These are phyloP conservation scores for Neria commutata DNA, from an alignment of 2,888 invertebrate species.

Conservation along the genomic window DNA sequence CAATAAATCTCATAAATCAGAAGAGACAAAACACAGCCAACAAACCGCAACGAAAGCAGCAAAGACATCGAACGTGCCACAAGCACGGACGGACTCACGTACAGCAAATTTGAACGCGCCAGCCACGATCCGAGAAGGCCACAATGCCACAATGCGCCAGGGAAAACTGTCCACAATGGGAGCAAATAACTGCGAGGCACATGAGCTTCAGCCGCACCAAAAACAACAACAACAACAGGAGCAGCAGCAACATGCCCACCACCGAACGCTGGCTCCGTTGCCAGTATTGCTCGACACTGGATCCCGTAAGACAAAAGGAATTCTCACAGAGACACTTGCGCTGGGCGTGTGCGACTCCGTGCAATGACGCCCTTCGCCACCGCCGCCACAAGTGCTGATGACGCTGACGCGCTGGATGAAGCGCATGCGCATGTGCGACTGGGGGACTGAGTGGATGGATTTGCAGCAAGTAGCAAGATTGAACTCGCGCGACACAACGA, in stretches of 20 bases:
- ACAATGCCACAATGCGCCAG: neutral
- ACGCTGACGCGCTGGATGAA: neutral
- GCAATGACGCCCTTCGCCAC: slow-evolving; percentile 1
- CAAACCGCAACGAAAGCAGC: slow-evolving; percentile 24
- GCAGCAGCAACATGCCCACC: neutral
- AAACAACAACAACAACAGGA: neutral
- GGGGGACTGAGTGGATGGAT: too few relatives aligned
- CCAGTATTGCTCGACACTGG: neutral
- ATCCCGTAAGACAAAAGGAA: slow-evolving; percentile 42
- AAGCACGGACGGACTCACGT: neutral
- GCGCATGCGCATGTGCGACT: neutral
- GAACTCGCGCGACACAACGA: too few relatives aligned
- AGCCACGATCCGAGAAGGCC: neutral
- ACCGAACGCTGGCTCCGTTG: neutral
- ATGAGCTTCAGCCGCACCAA: neutral
- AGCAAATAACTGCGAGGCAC: slow-evolving; percentile 51
- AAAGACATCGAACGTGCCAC: neutral
- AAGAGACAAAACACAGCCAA: slow-evolving; percentile 54
- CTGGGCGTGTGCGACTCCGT: neutral
- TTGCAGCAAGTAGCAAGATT: too few relatives aligned
- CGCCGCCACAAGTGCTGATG: neutral
- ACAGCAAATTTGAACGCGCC: neutral
- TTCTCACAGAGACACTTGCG: slow-evolving; percentile 7
- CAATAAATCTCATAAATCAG: slow-evolving; percentile 59
- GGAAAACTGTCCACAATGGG: slow-evolving; percentile 46